phyloP scores from a whole-genome alignment of 2,888 invertebrate genomes.

The Athalia rosae region DNA sequence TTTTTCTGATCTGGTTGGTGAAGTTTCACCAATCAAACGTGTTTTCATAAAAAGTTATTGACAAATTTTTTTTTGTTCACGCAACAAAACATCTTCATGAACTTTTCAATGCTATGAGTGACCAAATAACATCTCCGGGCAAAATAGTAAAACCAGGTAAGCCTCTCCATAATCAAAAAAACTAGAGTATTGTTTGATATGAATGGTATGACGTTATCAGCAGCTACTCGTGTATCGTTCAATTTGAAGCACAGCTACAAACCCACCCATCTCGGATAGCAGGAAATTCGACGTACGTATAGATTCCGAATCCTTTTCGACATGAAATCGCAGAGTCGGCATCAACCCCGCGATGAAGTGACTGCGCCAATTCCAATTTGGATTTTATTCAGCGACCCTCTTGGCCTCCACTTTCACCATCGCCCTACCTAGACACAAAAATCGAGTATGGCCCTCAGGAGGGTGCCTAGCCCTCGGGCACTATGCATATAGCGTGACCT shows the following conservation, averaged over 20 bases:
- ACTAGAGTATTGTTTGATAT: too few species aligned
- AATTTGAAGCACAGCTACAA: not conserved
- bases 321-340: conserved; percentile 2
- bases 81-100: too few species aligned
- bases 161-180: too few species aligned
- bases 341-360: not conserved
- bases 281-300: conserved; percentile 13
- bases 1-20: too few species aligned
- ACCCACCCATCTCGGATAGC: not conserved
- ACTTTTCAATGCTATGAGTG: too few species aligned
- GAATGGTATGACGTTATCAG: too few species aligned
- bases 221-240: too few species aligned
- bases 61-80: too few species aligned
- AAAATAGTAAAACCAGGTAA: too few species aligned
- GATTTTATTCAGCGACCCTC: conserved; percentile 20
- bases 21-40: too few species aligned
- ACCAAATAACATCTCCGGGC: too few species aligned
- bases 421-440: not conserved
- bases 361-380: conserved; percentile 25
- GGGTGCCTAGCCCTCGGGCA: conserved; percentile 3
- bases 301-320: conserved; percentile 14
- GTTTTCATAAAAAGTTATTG: too few species aligned
- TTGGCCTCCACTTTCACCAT: conserved; percentile 3
- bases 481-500: not conserved
- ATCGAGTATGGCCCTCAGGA: not conserved